phyloP scores from a whole-genome alignment of 37 sponge, comb jelly and placozoan genomes.

The Geodia barretti region DNA sequence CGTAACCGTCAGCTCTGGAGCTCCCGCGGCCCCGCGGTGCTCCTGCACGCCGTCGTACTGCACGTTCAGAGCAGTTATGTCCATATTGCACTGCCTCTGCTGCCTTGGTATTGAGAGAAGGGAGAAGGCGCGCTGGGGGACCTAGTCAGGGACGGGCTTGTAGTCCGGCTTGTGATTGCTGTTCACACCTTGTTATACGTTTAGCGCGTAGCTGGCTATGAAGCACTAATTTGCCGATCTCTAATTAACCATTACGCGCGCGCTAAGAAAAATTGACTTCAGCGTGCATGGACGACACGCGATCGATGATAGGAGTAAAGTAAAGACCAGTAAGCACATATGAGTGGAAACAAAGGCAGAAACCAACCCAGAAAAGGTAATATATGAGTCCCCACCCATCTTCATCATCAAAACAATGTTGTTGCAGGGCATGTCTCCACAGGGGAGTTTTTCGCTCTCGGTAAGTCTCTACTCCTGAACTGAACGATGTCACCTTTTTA shows the following conservation, averaged over 20 bases:
- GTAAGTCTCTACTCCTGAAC: too few species aligned
- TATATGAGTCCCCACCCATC: background rate
- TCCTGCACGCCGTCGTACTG: background rate
- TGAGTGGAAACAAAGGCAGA: conserved; percentile 45
- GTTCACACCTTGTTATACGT: background rate
- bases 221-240: background rate
- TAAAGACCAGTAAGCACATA: too few species aligned
- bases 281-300: too few species aligned
- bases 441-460: conserved; percentile 57
- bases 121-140: too few species aligned
- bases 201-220: background rate
- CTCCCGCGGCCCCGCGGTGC: background rate
- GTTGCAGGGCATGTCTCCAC: conserved; percentile 39
- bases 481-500: too few species aligned
- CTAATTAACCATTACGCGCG: background rate
- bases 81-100: background rate
- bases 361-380: conserved; percentile 38
- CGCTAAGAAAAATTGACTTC: background rate
- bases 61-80: background rate
- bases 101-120: background rate
- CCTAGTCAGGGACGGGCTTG: too few species aligned
- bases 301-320: too few species aligned
- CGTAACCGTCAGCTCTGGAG: background rate
- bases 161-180: background rate
- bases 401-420: background rate